These are phyloP conservation scores for Mola mola DNA, from an alignment of 2,113 vertebrate species.

Conservation along the genomic window DNA sequence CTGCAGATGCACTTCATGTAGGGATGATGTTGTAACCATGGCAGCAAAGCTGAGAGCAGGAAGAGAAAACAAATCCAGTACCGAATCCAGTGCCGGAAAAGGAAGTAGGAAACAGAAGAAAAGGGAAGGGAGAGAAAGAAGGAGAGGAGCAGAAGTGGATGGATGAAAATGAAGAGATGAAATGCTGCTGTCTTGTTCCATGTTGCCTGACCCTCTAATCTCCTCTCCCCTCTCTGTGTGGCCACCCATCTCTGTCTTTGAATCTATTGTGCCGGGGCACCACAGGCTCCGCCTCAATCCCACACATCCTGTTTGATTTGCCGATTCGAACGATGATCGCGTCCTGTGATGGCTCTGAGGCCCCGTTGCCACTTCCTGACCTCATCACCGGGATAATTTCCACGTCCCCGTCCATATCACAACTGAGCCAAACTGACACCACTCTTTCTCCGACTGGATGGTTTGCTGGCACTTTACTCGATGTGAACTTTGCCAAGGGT, in stretches of 20 bases:
- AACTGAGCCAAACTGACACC: conserved; percentile 48
- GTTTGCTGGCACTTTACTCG: conserved; percentile 80
- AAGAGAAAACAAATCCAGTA: conserved; percentile 76
- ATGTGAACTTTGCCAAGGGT: conserved; percentile 79
- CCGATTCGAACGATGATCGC: conserved; percentile 46
- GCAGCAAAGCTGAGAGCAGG: conserved; percentile 76
- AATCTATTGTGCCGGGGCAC: conserved; percentile 45
- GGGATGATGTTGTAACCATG: conserved; percentile 81
- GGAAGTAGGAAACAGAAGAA: conserved; percentile 56
- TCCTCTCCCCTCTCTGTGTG: conserved; percentile 62
- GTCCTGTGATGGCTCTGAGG: conserved; percentile 55
- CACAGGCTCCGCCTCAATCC: conserved; percentile 52
- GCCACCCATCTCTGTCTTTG: conserved; percentile 59
- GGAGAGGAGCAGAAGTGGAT: conserved; percentile 53
- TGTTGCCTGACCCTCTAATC: conserved; percentile 62
- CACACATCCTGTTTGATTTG: conserved; percentile 67
- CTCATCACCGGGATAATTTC: conserved; percentile 47
- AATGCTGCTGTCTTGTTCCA: conserved; percentile 54
- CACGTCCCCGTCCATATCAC: conserved; percentile 32
- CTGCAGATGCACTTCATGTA: conserved; percentile 97
- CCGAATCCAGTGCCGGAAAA: conserved; percentile 75
- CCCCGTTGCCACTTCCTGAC: conserved; percentile 35
- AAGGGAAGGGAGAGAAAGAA: conserved; percentile 44
- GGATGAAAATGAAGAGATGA: conserved; percentile 46
- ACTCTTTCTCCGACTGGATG: conserved; percentile 72